Conservation (phyloP, 2,797 vertebrate species). For the Anolis apletophallus region DNA sequence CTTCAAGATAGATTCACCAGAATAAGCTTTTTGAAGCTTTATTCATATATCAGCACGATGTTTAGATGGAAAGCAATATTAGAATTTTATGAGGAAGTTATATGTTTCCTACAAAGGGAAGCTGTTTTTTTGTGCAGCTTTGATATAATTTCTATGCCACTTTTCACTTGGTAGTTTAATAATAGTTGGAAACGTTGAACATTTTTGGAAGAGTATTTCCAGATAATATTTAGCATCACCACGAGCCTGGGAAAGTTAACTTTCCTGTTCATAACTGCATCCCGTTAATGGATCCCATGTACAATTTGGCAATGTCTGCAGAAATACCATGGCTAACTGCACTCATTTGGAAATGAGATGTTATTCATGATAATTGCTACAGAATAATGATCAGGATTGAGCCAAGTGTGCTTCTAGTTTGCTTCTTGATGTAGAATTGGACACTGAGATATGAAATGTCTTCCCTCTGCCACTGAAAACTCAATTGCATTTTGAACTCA, state of each 20-base stretch:
- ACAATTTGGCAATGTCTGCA: not conserved
- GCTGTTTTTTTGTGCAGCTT: too few species aligned
- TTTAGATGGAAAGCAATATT: constrained; percentile 11
- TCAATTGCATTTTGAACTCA: too few species aligned
- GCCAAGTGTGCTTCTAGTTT: not conserved
- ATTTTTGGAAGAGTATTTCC: not conserved
- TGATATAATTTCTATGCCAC: not conserved
- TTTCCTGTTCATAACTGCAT: not conserved
- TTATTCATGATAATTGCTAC: constrained; percentile 30
- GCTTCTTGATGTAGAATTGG: not conserved
- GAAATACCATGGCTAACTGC: not conserved
- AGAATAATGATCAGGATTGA: constrained; percentile 27
- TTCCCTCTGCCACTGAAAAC: not conserved
- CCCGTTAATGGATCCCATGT: not conserved
- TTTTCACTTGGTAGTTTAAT: constrained; percentile 35
- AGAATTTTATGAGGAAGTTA: constrained; percentile 8
- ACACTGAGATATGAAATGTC: not conserved
- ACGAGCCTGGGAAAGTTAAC: not conserved
- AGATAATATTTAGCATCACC: not conserved
- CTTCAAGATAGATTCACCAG: not conserved
- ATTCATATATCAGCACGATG: not conserved
- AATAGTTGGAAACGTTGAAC: too few species aligned
- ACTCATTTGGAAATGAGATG: constrained; percentile 38
- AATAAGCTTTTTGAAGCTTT: constrained; percentile 12
- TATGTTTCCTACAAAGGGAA: not conserved